Base-by-base conservation (phyloP, 1,140 invertebrate species). In the Drosophila ogumai region DNA sequence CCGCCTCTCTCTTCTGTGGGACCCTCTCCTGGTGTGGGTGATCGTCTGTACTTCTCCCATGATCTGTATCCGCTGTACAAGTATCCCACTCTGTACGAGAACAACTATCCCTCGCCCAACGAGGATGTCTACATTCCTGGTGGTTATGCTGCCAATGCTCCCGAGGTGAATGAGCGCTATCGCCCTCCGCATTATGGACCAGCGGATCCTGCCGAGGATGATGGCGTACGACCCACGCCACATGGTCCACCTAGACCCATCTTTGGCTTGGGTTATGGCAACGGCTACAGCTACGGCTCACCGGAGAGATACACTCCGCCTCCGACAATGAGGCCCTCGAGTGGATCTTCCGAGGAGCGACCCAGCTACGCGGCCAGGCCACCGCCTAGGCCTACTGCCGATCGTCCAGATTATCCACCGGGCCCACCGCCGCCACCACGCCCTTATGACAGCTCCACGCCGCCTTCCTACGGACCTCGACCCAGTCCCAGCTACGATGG, bases 31-130 rank as follows among this genome's bases (percentile, higher is more conserved):
- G 59, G 81, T 0, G 58, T 78, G 3, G 84, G 90, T 0, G 91
- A 92, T 84, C 86, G 86, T 2, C 56, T 92, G 13, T 92, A 92
- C 50, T 92, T 92, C 65, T 84, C 92, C 13, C 91, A 92, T 3
- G 91, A 92, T 31, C 72, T 92, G 6, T 92, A 91, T 73, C 92
- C 92, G 0, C 71, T 92, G 1, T 92, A 92, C 68, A 91, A 92
- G 50, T 86, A 92, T 55, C 92, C 92, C 1, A 92, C 71, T 44
- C 78, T 92, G 25, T 92, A 92, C 56, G 92, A 92, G 64, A 80
- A 75, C 55, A 92, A 90, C 64, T 92, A 92, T 79, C 92, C 92
- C 8, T 81, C 91, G 19, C 90, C 92, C 40, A 92, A 92, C 38
- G 88, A 91, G 7, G 79, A 91, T 22, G 74, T 74, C 36, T 91